These are phyloP conservation scores for Drosophila kambysellisi DNA, from an alignment of 2,888 invertebrate species.

Conservation along the genomic window DNA sequence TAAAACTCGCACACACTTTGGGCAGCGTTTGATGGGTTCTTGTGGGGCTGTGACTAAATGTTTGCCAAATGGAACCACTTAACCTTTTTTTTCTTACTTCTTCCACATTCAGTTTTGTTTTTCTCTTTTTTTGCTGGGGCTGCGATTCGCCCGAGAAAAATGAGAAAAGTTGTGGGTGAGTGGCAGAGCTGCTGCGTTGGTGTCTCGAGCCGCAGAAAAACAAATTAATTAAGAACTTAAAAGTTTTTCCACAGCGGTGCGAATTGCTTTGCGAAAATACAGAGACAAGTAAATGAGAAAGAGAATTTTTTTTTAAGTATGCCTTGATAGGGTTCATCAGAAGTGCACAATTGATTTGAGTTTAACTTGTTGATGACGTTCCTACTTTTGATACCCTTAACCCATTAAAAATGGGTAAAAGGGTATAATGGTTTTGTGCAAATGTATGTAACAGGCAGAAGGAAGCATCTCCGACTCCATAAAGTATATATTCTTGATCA, in stretches of 20 bases:
- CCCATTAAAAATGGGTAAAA: too few relatives aligned
- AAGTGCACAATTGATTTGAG: slow-evolving; percentile 15
- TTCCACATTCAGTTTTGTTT: slow-evolving; percentile 3
- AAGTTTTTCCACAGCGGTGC: slow-evolving; percentile 50
- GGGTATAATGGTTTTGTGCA: too few relatives aligned
- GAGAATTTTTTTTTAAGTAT: slow-evolving; percentile 24
- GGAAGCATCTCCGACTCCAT: too few relatives aligned
- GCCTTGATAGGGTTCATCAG: slow-evolving; percentile 14
- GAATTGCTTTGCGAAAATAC: slow-evolving; percentile 9
- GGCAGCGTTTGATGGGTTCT: slow-evolving; percentile 51
- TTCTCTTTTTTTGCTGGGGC: slow-evolving; percentile 19
- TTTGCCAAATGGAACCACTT: slow-evolving; percentile 80
- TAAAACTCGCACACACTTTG: slow-evolving; percentile 71
- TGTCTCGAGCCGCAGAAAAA: slow-evolving; percentile 61
- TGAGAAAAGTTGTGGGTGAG: slow-evolving; percentile 40
- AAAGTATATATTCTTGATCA: too few relatives aligned
- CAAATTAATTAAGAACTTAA: slow-evolving; percentile 79
- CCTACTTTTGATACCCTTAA: background rate
- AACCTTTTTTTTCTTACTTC: slow-evolving; percentile 62
- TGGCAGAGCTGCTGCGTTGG: slow-evolving; percentile 25
- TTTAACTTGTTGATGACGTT: slow-evolving; percentile 2
- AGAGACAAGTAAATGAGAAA: background rate
- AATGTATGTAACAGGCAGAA: too few relatives aligned
- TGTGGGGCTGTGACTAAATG: slow-evolving; percentile 60
- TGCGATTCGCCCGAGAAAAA: slow-evolving; percentile 44